Conservation (phyloP, 2,113 vertebrate genomes). For the Lanius collurio region DNA sequence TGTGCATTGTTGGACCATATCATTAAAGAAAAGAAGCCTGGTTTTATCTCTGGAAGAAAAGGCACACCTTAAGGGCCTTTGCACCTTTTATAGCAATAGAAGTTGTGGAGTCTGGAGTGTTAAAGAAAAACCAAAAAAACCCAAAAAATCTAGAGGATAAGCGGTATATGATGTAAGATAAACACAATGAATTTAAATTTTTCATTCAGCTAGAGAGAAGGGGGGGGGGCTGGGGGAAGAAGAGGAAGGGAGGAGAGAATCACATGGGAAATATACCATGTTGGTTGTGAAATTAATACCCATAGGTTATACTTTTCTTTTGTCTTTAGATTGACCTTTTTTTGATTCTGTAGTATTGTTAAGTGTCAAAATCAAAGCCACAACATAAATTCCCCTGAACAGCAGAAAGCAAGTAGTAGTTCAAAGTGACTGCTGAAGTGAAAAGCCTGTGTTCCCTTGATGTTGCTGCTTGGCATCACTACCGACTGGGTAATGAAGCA, state of each 20-base stretch:
- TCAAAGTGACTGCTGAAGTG: constrained; percentile 39
- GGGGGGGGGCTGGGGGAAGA: neutral
- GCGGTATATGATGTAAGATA: neutral
- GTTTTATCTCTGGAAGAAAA: neutral
- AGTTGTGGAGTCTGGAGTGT: neutral
- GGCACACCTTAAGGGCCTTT: neutral
- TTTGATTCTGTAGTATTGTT: neutral
- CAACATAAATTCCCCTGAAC: neutral
- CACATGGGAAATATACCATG: neutral
- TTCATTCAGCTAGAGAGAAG: neutral
- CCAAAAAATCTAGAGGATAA: neutral
- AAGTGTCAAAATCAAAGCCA: neutral
- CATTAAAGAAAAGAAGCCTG: neutral
- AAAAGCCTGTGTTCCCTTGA: constrained; percentile 28
- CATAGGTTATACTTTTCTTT: neutral
- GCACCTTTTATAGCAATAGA: neutral
- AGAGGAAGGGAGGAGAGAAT: neutral
- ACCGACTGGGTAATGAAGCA: constrained; percentile 18
- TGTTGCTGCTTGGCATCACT: constrained; percentile 27
- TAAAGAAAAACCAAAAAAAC: neutral
- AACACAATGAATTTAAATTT: neutral
- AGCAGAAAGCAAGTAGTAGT: neutral
- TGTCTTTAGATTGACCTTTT: neutral
- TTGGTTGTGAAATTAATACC: neutral
- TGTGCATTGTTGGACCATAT: neutral